Percentiles rank a stretch among this genome's conserved stretches.
Evolutionary conservation across 2,113 vertebrate genomes (phyloP).

Genomic region (Bucco capensis): DNA sequence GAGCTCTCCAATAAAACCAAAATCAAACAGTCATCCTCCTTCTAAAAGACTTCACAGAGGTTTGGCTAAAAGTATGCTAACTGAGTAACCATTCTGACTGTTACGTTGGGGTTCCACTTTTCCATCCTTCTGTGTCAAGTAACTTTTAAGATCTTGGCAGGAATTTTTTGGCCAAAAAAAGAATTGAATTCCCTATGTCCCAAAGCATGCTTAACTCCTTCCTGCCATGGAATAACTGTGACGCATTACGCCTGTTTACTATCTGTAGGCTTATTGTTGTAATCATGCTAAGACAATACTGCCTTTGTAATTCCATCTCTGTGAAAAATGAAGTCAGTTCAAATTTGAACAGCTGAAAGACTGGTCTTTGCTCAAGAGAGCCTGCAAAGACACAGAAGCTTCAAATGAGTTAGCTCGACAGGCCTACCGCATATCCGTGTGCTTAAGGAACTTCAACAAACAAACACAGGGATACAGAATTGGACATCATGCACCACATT

Average conservation of each 20-base stretch:
- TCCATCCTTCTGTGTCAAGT: neutral
- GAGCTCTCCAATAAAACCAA: neutral
- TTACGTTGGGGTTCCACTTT: neutral
- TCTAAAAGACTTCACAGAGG: neutral
- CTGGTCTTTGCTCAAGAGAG: neutral
- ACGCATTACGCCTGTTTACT: neutral
- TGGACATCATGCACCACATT: neutral
- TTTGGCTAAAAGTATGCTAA: neutral
- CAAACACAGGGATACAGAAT: neutral
- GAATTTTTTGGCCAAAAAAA: neutral
- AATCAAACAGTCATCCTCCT: neutral
- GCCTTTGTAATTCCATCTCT: conserved; percentile 47
- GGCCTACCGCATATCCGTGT: neutral
- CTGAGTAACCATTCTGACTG: neutral
- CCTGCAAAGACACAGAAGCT: neutral
- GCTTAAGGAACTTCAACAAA: neutral
- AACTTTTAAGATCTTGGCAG: neutral
- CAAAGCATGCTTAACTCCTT: neutral
- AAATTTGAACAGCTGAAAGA: conserved; percentile 43
- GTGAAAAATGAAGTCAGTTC: conserved; percentile 22
- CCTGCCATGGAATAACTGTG: neutral
- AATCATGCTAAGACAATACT: neutral
- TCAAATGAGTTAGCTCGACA: neutral
- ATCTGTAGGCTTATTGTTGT: neutral
- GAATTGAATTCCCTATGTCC: neutral